A percentile compares a stretch with the other conserved stretches of the same genome.
These are phyloP conservation scores for Liparis tanakae DNA, from an alignment of 2,797 vertebrate species.

Conservation along the genomic window DNA sequence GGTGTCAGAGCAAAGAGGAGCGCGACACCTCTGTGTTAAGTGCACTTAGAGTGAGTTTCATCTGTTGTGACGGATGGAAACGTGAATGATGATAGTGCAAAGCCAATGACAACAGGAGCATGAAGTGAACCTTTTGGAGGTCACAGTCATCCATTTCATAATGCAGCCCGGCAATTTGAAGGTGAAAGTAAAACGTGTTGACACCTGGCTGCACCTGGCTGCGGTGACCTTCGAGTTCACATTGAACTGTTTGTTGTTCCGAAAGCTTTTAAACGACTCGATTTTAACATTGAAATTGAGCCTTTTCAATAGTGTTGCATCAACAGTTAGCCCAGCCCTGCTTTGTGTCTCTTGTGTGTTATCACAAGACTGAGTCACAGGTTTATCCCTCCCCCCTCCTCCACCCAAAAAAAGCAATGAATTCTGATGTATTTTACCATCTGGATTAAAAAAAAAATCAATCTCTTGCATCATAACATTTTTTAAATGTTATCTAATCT, in stretches of 20 bases:
- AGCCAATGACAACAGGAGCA: not conserved
- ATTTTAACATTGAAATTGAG: not conserved
- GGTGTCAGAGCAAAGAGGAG: constrained; percentile 9
- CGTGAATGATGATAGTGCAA: too few species aligned
- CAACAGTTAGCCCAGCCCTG: not conserved
- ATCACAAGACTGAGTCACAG: not conserved
- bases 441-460: not conserved
- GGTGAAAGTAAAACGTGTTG: not conserved
- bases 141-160: not conserved
- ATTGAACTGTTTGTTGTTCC: not conserved
- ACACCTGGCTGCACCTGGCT: not conserved
- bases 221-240: constrained; percentile 1
- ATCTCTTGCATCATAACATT: not conserved
- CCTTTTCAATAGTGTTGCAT: not conserved
- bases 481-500: not conserved
- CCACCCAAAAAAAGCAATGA: not conserved
- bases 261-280: not conserved
- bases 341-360: not conserved
- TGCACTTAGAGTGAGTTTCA: constrained; percentile 22
- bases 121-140: not conserved
- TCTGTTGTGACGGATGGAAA: not conserved
- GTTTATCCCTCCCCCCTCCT: not conserved
- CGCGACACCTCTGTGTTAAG: constrained; percentile 35
- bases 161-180: not conserved
- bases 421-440: not conserved